These are phyloP conservation scores for Globodera rostochiensis DNA, from an alignment of 1,140 invertebrate species.

Conservation along the genomic window DNA sequence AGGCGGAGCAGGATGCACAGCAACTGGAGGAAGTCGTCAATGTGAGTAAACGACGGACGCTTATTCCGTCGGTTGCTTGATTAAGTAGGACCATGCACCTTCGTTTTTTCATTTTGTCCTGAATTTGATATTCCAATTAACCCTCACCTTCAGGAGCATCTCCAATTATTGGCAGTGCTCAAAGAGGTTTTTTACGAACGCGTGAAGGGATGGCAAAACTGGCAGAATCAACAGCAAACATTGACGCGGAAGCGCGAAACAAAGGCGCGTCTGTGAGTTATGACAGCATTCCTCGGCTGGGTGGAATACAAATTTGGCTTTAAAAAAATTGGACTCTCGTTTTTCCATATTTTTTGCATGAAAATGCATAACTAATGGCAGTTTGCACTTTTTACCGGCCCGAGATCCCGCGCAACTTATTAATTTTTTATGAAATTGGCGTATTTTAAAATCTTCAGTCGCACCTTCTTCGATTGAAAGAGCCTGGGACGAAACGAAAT, in stretches of 20 bases:
- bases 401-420: no score
- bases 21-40: conserved; percentile 76
- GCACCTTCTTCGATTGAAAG: no score
- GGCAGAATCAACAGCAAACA: conserved; percentile 93
- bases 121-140: conserved; percentile 9
- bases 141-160: conserved; percentile 76
- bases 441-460: neutral
- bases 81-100: neutral
- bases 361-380: no score
- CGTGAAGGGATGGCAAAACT: conserved; percentile 94
- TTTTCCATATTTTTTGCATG: no score
- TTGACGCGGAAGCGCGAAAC: conserved; percentile 89
- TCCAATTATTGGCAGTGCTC: conserved; percentile 72
- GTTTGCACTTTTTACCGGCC: no score
- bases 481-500: no score
- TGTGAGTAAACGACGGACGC: neutral
- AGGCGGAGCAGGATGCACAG: conserved; percentile 92
- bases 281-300: no score
- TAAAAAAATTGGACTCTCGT: no score
- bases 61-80: neutral
- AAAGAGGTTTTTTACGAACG: conserved; percentile 95
- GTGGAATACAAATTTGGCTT: no score
- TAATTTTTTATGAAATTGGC: no score
- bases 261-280: conserved; percentile 77
- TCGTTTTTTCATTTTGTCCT: neutral